These are phyloP conservation scores for Misgurnus anguillicaudatus DNA, from an alignment of 2,113 vertebrate genomes.

Conservation along the genomic window DNA sequence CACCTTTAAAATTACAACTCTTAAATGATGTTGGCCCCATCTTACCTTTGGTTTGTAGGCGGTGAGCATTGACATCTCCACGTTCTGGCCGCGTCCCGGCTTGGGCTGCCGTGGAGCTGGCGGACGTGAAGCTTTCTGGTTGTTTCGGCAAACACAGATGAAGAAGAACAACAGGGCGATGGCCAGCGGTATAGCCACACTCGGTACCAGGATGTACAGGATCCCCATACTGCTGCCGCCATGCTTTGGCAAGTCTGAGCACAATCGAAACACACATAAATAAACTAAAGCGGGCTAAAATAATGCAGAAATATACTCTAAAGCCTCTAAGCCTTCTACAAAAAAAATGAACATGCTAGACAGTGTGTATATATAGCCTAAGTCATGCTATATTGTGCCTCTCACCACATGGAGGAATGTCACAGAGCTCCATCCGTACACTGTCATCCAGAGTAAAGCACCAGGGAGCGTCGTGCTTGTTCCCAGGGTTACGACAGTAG, in stretches of 20 bases:
- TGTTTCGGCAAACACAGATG: constrained; percentile 96
- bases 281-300: not conserved
- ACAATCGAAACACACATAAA: constrained; percentile 63
- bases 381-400: not conserved
- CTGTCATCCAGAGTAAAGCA: constrained; percentile 96
- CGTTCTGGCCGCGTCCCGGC: constrained; percentile 90
- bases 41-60: constrained; percentile 94
- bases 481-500: constrained; percentile 96
- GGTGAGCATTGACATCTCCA: constrained; percentile 98
- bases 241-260: constrained; percentile 84
- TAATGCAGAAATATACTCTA: too few relatives aligned
- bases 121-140: constrained; percentile 87
- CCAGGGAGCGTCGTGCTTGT: constrained; percentile 94
- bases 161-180: constrained; percentile 96
- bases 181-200: constrained; percentile 91
- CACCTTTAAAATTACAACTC: not conserved
- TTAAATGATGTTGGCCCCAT: too few relatives aligned
- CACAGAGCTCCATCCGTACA: constrained; percentile 91
- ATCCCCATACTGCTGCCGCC: constrained; percentile 89
- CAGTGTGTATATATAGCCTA: too few relatives aligned
- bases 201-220: constrained; percentile 95
- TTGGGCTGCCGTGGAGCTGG: constrained; percentile 88
- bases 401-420: constrained; percentile 91
- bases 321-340: too few relatives aligned
- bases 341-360: too few relatives aligned